Evolutionary conservation across 2,888 invertebrate genomes (phyloP), one percentile per base, ranked within the genome.

Genomic region (Dascillus cervinus): DNA sequence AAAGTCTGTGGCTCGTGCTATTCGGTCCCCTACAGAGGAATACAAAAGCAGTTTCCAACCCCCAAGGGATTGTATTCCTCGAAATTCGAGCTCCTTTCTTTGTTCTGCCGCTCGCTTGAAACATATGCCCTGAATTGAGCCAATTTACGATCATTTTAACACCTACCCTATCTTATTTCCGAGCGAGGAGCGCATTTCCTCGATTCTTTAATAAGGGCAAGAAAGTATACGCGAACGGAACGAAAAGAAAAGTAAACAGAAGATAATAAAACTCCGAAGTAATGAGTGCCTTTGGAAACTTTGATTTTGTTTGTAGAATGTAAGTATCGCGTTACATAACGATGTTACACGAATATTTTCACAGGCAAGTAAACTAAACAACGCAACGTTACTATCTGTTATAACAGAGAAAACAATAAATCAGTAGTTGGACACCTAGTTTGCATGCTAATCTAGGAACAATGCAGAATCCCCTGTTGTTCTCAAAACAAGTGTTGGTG

Each of bases 1-100:
- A n/a, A n/a, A n/a, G n/a, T n/a, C n/a, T n/a, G n/a, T 41, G 48
- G 48, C 55, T 52, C 54, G 54, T 56, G 55, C 50, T 39, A 34
- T 34, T 37, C 39, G 41, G 47, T 43, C 41, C 48, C 34, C 37
- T 29, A 28, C 49, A 39, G 50, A 35, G 49, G 38, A 43, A 42
- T 38, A 52, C 49, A 55, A 53, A 54, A 48, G 40, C 34, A 35
- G 32, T 42, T 28, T 36, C 29, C 41, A 41, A 38, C 49, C 51
- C 47, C 43, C 36, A 33, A 44, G 49, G 44, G 46, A 50, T 30
- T 38, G 44, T 42, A 47, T 45, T 49, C 46, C 46, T 38, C 49
- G 50, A 46, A 50, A 53, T 39, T 28, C 38, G 50, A 54, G 42
- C 47, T 52, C 33, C 39, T 41, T 42, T 41, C 49, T 49, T 53